Percentiles rank a stretch among this genome's conserved stretches.
These are phyloP conservation scores for Anniella stebbinsi DNA, from an alignment of 2,797 vertebrate species.

Conservation along the genomic window DNA sequence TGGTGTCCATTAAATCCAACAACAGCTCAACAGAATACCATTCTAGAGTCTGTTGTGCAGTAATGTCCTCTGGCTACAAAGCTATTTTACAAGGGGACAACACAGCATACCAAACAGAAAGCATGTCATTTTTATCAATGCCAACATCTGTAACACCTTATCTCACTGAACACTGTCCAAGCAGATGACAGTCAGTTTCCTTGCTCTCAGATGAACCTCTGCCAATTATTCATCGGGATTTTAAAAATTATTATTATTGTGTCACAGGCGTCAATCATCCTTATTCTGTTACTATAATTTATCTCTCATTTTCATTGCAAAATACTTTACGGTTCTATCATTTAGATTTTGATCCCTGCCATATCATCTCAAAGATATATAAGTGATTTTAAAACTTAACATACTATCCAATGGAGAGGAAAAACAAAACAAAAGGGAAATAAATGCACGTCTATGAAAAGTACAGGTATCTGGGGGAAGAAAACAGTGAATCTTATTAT, in stretches of 20 bases:
- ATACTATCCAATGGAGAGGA: neutral
- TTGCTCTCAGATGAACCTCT: neutral
- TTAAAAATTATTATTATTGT: neutral
- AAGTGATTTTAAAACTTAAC: neutral
- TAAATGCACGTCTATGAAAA: neutral
- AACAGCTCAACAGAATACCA: neutral
- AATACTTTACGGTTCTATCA: neutral
- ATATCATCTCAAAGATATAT: neutral
- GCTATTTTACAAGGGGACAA: neutral
- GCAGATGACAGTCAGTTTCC: neutral
- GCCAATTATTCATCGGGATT: neutral
- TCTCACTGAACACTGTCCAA: neutral
- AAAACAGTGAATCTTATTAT: neutral
- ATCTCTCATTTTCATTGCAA: neutral
- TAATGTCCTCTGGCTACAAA: neutral
- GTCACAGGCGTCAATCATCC: neutral
- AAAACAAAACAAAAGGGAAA: neutral
- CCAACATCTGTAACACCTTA: neutral
- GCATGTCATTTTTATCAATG: constrained; percentile 4
- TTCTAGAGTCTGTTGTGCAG: neutral
- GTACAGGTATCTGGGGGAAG: neutral
- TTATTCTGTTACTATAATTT: neutral
- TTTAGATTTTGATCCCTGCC: neutral
- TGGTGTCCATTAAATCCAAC: neutral
- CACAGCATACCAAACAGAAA: neutral